Evolutionary conservation across 2,113 vertebrate species (phyloP).

Genomic region (Picathartes gymnocephalus): DNA sequence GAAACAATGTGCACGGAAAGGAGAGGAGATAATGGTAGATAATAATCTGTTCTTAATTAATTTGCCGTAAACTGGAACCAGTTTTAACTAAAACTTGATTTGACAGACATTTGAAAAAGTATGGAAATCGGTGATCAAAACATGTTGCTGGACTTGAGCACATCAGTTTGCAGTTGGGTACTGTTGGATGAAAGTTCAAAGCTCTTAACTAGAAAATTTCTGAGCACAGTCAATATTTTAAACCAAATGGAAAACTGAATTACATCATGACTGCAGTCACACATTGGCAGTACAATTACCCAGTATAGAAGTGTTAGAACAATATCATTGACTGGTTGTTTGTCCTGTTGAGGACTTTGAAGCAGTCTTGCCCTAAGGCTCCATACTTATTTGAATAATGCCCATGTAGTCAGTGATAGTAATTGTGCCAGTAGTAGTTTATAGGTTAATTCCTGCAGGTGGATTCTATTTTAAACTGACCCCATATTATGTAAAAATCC

Average conservation of each 20-base stretch:
- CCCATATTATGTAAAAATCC: background rate
- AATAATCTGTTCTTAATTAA: background rate
- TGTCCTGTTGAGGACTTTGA: background rate
- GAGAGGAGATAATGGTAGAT: background rate
- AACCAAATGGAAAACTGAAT: background rate
- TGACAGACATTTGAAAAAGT: background rate
- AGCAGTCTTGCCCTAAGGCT: background rate
- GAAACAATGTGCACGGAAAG: background rate
- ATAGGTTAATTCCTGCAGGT: background rate
- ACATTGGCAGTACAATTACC: background rate
- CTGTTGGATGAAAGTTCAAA: background rate
- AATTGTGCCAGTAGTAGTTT: background rate
- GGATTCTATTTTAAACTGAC: background rate
- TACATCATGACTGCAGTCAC: accelerated
- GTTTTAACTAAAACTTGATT: background rate
- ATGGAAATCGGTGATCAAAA: background rate
- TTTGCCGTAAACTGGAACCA: background rate
- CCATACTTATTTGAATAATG: background rate
- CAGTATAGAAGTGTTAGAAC: background rate
- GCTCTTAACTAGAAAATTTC: background rate
- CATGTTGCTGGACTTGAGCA: background rate
- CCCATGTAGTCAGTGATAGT: background rate
- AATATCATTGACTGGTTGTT: background rate
- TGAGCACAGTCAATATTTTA: background rate
- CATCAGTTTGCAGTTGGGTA: background rate